Conservation (phyloP, 2,888 invertebrate genomes). For the Schizotus pectinicornis region DNA sequence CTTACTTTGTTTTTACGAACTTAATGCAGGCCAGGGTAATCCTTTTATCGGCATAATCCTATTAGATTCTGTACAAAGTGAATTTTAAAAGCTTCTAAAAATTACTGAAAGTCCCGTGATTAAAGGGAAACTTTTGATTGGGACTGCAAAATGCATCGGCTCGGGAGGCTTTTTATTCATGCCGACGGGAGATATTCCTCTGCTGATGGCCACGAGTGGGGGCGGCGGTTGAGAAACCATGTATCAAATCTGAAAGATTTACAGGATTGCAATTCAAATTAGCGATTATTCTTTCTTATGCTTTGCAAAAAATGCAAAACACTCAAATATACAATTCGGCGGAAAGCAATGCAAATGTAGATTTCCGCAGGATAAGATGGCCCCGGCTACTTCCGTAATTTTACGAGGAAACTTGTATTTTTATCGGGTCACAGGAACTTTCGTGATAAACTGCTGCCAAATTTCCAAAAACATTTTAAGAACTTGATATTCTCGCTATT, state of each 20-base stretch:
- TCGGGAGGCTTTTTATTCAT: slow-evolving; percentile 18
- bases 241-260: slow-evolving; percentile 57
- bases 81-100: slow-evolving; percentile 50
- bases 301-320: slow-evolving; percentile 45
- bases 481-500: no score
- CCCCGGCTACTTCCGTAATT: slow-evolving; percentile 20
- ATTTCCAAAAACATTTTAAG: no score
- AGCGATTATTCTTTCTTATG: slow-evolving; percentile 51
- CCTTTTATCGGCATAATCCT: slow-evolving; percentile 45
- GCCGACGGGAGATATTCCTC: slow-evolving; percentile 10
- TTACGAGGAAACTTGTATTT: slow-evolving; percentile 23
- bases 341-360: slow-evolving; percentile 42
- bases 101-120: slow-evolving; percentile 43
- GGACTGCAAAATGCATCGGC: slow-evolving; percentile 40
- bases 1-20: slow-evolving; percentile 33
- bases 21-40: slow-evolving; percentile 40
- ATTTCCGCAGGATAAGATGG: slow-evolving; percentile 31
- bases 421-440: slow-evolving; percentile 4
- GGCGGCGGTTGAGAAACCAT: slow-evolving; percentile 37
- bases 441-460: no score
- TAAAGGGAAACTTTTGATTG: slow-evolving; percentile 50
- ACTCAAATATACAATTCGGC: slow-evolving; percentile 42
- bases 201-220: slow-evolving; percentile 9
- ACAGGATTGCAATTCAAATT: slow-evolving; percentile 56
- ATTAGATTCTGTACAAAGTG: slow-evolving; percentile 45